Percentiles rank a stretch among this genome's conserved stretches.
phyloP scores from a whole-genome alignment of 2,113 vertebrate species.

The Dascyllus trimaculatus region DNA sequence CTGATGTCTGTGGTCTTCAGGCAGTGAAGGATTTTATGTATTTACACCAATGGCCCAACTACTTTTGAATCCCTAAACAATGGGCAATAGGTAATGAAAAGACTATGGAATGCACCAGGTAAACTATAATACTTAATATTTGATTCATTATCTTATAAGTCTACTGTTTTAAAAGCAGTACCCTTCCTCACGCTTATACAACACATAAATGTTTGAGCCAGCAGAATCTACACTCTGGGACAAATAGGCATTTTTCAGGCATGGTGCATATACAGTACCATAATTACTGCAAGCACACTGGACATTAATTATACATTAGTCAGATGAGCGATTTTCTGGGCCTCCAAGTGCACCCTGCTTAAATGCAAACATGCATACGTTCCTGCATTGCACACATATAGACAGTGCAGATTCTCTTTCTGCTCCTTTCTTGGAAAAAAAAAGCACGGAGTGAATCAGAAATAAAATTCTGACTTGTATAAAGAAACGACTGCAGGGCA shows the following conservation, averaged over 20 bases:
- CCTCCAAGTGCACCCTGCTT: conserved; percentile 44
- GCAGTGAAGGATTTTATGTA: too few relatives aligned
- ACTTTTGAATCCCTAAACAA: too few relatives aligned
- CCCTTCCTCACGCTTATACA: neutral
- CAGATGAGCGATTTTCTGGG: conserved; percentile 47
- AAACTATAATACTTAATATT: neutral
- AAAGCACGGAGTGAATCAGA: conserved; percentile 51
- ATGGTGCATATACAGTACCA: conserved; percentile 2
- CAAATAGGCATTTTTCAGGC: conserved; percentile 33
- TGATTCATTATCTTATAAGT: neutral
- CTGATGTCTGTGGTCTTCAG: neutral
- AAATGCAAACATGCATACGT: conserved; percentile 34
- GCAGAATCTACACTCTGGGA: conserved; percentile 21
- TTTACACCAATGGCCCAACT: too few relatives aligned
- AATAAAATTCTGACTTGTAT: conserved; percentile 51
- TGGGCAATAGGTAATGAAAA: too few relatives aligned
- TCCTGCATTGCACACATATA: neutral
- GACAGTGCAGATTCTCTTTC: conserved; percentile 32
- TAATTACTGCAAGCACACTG: conserved; percentile 48
- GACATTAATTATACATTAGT: conserved; percentile 62
- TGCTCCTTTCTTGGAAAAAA: conserved; percentile 28
- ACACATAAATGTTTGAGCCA: conserved; percentile 6
- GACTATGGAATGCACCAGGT: too few relatives aligned
- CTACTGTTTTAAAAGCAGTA: neutral
- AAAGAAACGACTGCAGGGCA: conserved; percentile 72